Conservation (phyloP, 2,797 vertebrate genomes). For the Menidia menidia region DNA sequence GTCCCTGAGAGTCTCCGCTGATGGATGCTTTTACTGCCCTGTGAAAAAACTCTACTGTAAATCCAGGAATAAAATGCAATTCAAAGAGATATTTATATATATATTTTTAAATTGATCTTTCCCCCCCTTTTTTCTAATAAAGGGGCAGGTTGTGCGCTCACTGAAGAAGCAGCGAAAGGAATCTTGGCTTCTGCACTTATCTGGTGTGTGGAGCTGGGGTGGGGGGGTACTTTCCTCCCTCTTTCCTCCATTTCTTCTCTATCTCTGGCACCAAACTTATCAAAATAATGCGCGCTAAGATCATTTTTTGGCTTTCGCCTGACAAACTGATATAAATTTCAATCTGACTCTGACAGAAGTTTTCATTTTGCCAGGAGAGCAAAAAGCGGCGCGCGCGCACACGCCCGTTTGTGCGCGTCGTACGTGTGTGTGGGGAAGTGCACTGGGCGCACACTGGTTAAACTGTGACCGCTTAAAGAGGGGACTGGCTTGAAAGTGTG, state of each 20-base stretch:
- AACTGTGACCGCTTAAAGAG: constrained; percentile 60
- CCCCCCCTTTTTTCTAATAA: constrained; percentile 44
- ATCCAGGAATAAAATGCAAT: constrained; percentile 65
- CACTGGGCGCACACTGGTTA: constrained; percentile 56
- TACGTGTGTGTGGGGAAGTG: constrained; percentile 23
- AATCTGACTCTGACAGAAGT: constrained; percentile 84
- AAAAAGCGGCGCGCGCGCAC: constrained; percentile 66
- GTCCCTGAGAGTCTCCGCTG: constrained; percentile 47
- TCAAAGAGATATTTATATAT: constrained; percentile 69
- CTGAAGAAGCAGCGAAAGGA: constrained; percentile 76
- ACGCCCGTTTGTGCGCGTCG: constrained; percentile 26
- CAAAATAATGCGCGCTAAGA: constrained; percentile 86
- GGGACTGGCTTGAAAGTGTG: constrained; percentile 42
- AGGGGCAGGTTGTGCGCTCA: constrained; percentile 74
- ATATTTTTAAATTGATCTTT: too few relatives aligned
- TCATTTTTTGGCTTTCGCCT: constrained; percentile 81
- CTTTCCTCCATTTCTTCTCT: constrained; percentile 82
- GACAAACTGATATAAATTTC: constrained; percentile 88
- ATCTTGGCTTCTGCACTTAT: constrained; percentile 85
- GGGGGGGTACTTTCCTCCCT: constrained; percentile 79
- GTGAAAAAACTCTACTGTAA: constrained; percentile 60
- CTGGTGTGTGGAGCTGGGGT: constrained; percentile 70
- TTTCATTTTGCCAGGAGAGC: constrained; percentile 86
- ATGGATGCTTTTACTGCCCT: constrained; percentile 62
- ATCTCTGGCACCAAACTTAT: constrained; percentile 87